These are phyloP conservation scores for Halocynthia roretzi DNA, from an alignment of 23 tunicate species.

Conservation along the genomic window DNA sequence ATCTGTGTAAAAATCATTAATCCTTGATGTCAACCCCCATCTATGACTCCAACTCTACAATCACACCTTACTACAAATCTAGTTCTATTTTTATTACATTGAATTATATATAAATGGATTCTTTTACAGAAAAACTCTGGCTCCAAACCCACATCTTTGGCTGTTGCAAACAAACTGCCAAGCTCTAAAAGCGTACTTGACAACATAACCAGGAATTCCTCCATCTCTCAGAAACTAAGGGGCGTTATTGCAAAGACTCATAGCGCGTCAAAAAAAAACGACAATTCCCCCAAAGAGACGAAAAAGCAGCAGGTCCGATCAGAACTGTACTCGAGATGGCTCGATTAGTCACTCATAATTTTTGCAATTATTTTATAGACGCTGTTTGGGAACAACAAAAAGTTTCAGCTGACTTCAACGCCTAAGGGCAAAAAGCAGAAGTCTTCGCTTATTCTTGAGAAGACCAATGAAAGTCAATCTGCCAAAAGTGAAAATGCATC, in stretches of 20 bases:
- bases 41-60: no score
- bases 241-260: constrained; percentile 20
- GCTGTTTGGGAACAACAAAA: constrained; percentile 1
- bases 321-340: neutral
- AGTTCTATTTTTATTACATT: no score
- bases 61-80: no score
- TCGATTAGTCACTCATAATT: neutral
- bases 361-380: constrained; percentile 10
- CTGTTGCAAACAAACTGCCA: no score
- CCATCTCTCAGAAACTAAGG: constrained; percentile 4
- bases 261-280: constrained; percentile 3
- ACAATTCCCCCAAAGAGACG: neutral
- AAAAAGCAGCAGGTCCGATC: constrained; percentile 24
- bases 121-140: neutral
- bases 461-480: neutral
- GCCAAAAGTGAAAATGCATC: neutral
- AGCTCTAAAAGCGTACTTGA: constrained; percentile 9
- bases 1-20: no score
- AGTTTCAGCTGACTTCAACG: constrained; percentile 24
- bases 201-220: constrained; percentile 1
- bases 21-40: no score
- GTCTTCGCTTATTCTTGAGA: neutral
- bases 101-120: neutral
- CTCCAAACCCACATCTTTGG: no score
- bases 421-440: constrained; percentile 24